These are phyloP conservation scores for Macroramphosus scolopax DNA, from an alignment of 2,797 vertebrate genomes.

Conservation along the genomic window DNA sequence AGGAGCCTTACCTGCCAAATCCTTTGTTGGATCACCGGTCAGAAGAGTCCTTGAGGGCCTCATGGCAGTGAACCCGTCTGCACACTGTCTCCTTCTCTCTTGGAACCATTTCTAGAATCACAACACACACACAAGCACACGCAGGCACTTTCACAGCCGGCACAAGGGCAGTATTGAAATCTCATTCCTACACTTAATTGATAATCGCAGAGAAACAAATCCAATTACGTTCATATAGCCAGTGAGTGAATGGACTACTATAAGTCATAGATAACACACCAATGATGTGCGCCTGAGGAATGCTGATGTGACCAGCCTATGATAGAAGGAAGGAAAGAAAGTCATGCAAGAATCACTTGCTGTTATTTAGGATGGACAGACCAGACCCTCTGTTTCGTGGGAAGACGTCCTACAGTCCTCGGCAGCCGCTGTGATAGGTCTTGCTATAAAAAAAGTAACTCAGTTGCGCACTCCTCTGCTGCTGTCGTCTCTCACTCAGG, in stretches of 20 bases:
- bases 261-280: constrained; percentile 30
- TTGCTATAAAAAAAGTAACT: constrained; percentile 37
- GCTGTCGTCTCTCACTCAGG: constrained; percentile 43
- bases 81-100: constrained; percentile 36
- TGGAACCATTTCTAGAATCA: constrained; percentile 45
- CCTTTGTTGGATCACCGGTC: constrained; percentile 25
- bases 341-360: constrained; percentile 65
- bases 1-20: constrained; percentile 52
- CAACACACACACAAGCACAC: constrained; percentile 19
- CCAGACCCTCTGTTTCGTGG: constrained; percentile 4
- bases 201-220: constrained; percentile 41
- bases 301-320: constrained; percentile 54
- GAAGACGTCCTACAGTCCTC: constrained; percentile 6
- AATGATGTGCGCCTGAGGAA: constrained; percentile 47
- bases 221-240: constrained; percentile 49
- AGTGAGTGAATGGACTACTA: constrained; percentile 41
- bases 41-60: constrained; percentile 33
- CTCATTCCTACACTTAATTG: constrained; percentile 40
- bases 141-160: constrained; percentile 16
- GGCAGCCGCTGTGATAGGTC: constrained; percentile 20
- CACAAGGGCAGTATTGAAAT: constrained; percentile 44
- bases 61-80: constrained; percentile 32
- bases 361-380: constrained; percentile 30
- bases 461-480: no score
- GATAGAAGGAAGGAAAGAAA: constrained; percentile 45